Evolutionary conservation across 2,113 vertebrate species (phyloP).

Genomic region (Labeo catla): DNA sequence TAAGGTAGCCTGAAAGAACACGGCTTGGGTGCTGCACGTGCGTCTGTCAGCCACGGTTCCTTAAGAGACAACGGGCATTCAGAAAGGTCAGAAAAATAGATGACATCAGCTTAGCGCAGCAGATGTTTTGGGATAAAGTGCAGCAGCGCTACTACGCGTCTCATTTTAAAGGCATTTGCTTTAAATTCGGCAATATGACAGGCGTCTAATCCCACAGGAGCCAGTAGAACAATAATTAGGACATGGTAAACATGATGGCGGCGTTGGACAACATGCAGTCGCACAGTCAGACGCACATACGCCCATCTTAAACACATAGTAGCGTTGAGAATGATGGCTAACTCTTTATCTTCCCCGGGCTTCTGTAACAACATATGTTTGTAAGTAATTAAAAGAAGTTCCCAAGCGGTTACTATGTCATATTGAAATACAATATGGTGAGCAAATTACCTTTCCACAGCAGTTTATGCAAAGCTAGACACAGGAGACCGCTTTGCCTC

Average conservation of each 20-base stretch:
- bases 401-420: slow-evolving; percentile 72
- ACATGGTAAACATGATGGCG: slow-evolving; percentile 64
- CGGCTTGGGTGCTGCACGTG: background rate
- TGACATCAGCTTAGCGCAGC: slow-evolving; percentile 14
- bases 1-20: slow-evolving; percentile 32
- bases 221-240: slow-evolving; percentile 74
- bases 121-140: slow-evolving; percentile 12
- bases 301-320: slow-evolving; percentile 44
- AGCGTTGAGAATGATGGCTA: slow-evolving; percentile 60
- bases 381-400: slow-evolving; percentile 78
- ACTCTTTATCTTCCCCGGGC: slow-evolving; percentile 64
- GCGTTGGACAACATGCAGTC: slow-evolving; percentile 54
- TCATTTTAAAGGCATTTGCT: slow-evolving; percentile 10
- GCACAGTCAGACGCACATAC: slow-evolving; percentile 26
- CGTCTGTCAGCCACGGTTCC: background rate
- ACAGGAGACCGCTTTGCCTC: slow-evolving; percentile 57
- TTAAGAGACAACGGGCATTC: slow-evolving; percentile 4
- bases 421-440: slow-evolving; percentile 71
- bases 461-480: slow-evolving; percentile 68
- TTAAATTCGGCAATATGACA: slow-evolving; percentile 26
- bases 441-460: slow-evolving; percentile 73
- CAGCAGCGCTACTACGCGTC: background rate
- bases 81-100: slow-evolving; percentile 24
- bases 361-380: slow-evolving; percentile 75
- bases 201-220: slow-evolving; percentile 63